Percentiles rank a stretch among this genome's conserved stretches.
These are phyloP conservation scores for Drosophila nannoptera DNA, from an alignment of 1,140 invertebrate species.

Conservation along the genomic window DNA sequence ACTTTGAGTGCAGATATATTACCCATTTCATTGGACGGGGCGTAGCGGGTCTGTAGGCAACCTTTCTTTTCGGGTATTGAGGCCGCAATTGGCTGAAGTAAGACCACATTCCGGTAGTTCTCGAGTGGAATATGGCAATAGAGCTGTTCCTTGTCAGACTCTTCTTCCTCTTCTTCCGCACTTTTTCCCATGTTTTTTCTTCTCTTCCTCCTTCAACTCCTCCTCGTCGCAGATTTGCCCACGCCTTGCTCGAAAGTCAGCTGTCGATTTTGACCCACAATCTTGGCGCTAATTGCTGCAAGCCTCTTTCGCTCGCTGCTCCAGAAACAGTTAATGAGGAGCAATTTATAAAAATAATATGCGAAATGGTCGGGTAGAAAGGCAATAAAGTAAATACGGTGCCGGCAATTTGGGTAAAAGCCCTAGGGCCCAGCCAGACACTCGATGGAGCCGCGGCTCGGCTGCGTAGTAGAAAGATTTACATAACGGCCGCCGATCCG, in stretches of 20 bases:
- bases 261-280: constrained; percentile 23
- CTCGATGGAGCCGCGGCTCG: constrained; percentile 1
- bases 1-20: constrained; percentile 1
- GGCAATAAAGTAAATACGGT: constrained; percentile 15
- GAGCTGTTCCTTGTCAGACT: no score
- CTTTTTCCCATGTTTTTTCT: no score
- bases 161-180: no score
- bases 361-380: constrained; percentile 33
- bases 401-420: constrained; percentile 17
- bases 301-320: constrained; percentile 13
- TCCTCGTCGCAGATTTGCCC: no score
- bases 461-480: constrained; percentile 33
- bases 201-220: no score
- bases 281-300: constrained; percentile 29
- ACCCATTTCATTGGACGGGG: neutral
- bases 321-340: constrained; percentile 27
- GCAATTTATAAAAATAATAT: constrained; percentile 44
- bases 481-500: constrained; percentile 37
- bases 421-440: constrained; percentile 21
- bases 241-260: no score
- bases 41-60: no score
- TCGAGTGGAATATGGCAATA: no score
- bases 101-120: no score
- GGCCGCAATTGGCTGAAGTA: neutral
- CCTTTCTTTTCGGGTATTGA: no score